Evolutionary conservation across 1,140 invertebrate genomes (phyloP).

Genomic region (Ceratitis capitata): DNA sequence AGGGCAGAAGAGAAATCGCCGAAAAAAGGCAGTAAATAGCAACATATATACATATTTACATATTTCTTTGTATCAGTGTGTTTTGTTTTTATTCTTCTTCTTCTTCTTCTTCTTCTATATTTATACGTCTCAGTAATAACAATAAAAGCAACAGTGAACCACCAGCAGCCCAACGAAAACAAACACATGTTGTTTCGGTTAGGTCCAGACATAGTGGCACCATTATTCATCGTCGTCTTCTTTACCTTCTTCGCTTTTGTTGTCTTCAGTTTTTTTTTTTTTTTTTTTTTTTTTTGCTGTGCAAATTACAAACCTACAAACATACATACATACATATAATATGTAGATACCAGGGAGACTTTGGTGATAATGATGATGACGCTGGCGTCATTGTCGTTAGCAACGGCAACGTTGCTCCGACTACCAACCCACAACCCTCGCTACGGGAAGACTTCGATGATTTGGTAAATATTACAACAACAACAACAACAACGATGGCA

Average conservation of each 20-base stretch:
- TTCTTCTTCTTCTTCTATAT: too few relatives aligned
- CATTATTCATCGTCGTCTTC: constrained; percentile 41
- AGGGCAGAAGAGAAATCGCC: neutral
- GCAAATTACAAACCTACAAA: neutral
- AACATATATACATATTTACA: neutral
- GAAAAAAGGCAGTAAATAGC: too few relatives aligned
- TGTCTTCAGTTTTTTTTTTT: neutral
- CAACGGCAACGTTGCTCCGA: neutral
- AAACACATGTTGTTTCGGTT: constrained; percentile 40
- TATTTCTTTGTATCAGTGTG: neutral
- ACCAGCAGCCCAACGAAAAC: constrained; percentile 24
- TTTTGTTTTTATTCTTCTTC: neutral
- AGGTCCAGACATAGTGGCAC: constrained; percentile 45
- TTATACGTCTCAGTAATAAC: neutral
- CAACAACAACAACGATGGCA: neutral
- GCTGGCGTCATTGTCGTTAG: neutral
- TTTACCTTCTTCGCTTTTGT: neutral
- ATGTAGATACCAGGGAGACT: neutral
- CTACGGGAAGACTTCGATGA: neutral
- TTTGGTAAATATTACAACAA: too few relatives aligned
- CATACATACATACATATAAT: neutral
- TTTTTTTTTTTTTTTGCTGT: neutral
- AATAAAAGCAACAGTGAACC: neutral
- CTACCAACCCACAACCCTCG: neutral
- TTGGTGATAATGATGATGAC: neutral